These are phyloP conservation scores for Thalassaphorura encarpata DNA, from an alignment of 1,140 invertebrate species.

Conservation along the genomic window DNA sequence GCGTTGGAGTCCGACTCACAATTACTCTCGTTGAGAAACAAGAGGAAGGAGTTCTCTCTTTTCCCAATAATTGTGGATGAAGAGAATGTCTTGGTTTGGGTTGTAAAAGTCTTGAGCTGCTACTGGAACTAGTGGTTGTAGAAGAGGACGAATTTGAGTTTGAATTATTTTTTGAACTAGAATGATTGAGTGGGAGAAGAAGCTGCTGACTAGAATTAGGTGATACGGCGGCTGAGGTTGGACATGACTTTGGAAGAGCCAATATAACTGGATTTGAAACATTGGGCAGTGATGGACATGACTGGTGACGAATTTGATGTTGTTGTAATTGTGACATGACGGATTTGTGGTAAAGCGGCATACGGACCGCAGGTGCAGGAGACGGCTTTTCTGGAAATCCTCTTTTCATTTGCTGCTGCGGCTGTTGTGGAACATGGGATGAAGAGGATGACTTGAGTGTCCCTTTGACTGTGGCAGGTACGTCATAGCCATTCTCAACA, in stretches of 20 bases:
- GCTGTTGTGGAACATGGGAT: not conserved
- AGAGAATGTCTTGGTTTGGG: slow-evolving; percentile 29
- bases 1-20: slow-evolving; percentile 17
- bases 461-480: slow-evolving; percentile 2
- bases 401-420: not conserved
- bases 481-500: slow-evolving; percentile 30
- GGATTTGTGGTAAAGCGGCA: slow-evolving; percentile 4
- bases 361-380: not conserved
- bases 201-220: slow-evolving; percentile 30
- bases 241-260: slow-evolving; percentile 26
- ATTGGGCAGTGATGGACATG: slow-evolving; percentile 27
- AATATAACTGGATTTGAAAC: slow-evolving; percentile 4
- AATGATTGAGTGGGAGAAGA: slow-evolving; percentile 16
- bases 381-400: not conserved
- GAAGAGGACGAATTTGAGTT: slow-evolving; percentile 3
- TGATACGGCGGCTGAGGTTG: slow-evolving; percentile 24
- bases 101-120: not conserved
- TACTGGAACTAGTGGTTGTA: not conserved
- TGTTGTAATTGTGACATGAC: slow-evolving; percentile 12
- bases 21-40: slow-evolving; percentile 32
- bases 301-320: slow-evolving; percentile 28
- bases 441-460: not conserved
- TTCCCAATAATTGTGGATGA: slow-evolving; percentile 28
- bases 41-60: slow-evolving; percentile 30
- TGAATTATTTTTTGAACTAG: slow-evolving; percentile 8